Conservation (phyloP, 2,888 invertebrate genomes). For the Dicranocentrus wangi region DNA sequence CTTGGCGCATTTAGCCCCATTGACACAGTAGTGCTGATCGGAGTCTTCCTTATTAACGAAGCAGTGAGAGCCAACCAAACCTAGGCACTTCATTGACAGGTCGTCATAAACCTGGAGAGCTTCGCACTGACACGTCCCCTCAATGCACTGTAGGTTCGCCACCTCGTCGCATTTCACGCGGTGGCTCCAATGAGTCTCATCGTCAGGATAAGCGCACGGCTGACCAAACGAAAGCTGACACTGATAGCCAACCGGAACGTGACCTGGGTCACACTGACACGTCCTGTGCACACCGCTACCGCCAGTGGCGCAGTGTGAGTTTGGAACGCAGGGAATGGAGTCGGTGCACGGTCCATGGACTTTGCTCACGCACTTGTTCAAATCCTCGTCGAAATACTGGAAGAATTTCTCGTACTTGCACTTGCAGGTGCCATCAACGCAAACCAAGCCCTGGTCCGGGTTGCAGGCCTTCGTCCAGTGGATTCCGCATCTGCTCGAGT, state of each 20-base stretch:
- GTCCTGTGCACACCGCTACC: not conserved
- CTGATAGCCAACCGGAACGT: not conserved
- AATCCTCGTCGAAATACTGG: not conserved
- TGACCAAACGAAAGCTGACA: not conserved
- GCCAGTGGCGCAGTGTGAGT: not conserved
- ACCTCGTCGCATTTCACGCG: not conserved
- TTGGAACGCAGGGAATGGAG: not conserved
- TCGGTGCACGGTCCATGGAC: not conserved
- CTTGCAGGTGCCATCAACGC: not conserved
- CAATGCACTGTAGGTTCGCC: not conserved
- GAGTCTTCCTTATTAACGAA: too few species aligned
- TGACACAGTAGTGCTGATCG: too few species aligned
- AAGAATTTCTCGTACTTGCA: not conserved
- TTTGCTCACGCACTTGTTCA: not conserved
- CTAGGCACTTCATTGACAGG: not conserved
- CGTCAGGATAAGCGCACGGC: not conserved
- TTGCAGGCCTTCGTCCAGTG: not conserved
- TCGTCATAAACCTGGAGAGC: not conserved
- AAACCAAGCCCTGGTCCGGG: not conserved
- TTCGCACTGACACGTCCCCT: constrained; percentile 18
- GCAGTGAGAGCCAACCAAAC: not conserved
- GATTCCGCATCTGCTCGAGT: not conserved
- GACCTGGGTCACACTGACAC: not conserved
- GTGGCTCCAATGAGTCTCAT: not conserved
- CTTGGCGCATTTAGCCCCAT: too few species aligned